Base-by-base conservation (phyloP, 2,888 invertebrate species). In the Monoplex corrugatus region DNA sequence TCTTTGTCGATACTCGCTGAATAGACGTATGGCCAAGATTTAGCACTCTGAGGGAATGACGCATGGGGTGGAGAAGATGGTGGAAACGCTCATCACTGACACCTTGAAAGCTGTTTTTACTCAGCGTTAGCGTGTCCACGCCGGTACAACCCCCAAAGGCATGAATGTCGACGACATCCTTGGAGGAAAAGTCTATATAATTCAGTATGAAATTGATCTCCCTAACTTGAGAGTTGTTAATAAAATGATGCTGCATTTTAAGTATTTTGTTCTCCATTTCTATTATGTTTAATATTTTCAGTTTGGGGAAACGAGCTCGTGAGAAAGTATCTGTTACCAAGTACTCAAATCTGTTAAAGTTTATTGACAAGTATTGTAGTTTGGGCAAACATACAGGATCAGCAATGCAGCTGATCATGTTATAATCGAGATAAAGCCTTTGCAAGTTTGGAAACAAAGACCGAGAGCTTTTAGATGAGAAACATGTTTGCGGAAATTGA, bases 151-250 rank as follows among this genome's bases (percentile, higher is more conserved):
- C 87, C 32, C 78, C 68, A n/a, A 90, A 89, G 28, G 86, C 35
- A 38, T 86, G 35, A 23, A 6, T 28, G 72, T 86, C 68, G 23
- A 90, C 75, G 32, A 32, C n/a, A 2, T 6, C 3, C 13, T 6
- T 23, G 38, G 63, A n/a, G 43, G 16, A 28, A 44, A 89, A 89
- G 10, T 68, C 43, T 28, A 89, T 72, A 6, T 75, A 50, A n/a
- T 87, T 90, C 44, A 44, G 78, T 19, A 78, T 44, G 87, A 90
- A n/a, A 19, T 87, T 83, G 5, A 90, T 85, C 13, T 13, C 45
- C 35, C 80, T 88, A 40, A 90, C 40, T 0, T 35, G 23, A 10
- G 86, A 50, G 6, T 78, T 82, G 45, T 50, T 84, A 35, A 90
- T 85, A 10, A 89, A 84, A 43, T 35, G 38, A 1, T 16, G 32